phyloP scores from a whole-genome alignment of 2,888 invertebrate genomes.

The Metacarcinus magister region DNA sequence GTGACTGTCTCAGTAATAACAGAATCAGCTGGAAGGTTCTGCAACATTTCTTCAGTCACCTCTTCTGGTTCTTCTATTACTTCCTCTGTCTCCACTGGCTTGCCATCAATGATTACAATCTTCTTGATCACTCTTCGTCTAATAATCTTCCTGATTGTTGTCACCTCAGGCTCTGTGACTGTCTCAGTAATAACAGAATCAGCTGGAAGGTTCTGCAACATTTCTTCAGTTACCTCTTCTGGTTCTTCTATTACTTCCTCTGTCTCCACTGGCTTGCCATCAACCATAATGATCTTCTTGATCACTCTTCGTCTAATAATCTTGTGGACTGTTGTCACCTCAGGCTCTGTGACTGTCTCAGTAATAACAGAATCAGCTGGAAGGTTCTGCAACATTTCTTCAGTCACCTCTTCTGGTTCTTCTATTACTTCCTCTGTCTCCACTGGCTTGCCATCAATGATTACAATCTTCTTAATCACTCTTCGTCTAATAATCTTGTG shows the following conservation, averaged over 20 bases:
- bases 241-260: conserved; percentile 72
- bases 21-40: conserved; percentile 55
- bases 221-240: conserved; percentile 66
- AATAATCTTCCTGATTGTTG: conserved; percentile 55
- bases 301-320: conserved; percentile 44
- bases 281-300: conserved; percentile 71
- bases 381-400: not conserved
- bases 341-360: conserved; percentile 39
- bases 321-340: conserved; percentile 9
- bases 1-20: conserved; percentile 67
- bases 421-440: conserved; percentile 77
- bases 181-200: conserved; percentile 57
- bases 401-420: conserved; percentile 71
- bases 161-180: conserved; percentile 49
- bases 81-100: conserved; percentile 68
- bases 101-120: conserved; percentile 71
- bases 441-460: conserved; percentile 74
- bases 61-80: conserved; percentile 72
- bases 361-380: conserved; percentile 20
- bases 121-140: conserved; percentile 70
- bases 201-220: conserved; percentile 54
- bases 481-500: conserved; percentile 65
- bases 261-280: conserved; percentile 72
- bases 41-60: conserved; percentile 20
- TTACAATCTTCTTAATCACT: conserved; percentile 73